phyloP scores from a whole-genome alignment of 2,888 invertebrate species.

The Abrostola tripartita region DNA sequence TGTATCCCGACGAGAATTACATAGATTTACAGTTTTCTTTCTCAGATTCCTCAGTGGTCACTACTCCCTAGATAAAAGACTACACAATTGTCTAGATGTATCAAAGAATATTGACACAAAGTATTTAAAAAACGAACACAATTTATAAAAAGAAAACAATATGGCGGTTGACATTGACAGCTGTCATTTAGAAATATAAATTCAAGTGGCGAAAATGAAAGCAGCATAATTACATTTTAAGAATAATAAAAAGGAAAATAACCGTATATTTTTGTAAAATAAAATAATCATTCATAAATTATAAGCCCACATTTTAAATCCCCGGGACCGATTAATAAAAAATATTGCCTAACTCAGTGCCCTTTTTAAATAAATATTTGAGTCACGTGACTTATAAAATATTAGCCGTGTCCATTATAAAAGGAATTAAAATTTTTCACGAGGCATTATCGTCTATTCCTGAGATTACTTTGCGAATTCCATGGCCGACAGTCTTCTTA shows the following conservation, averaged over 20 bases:
- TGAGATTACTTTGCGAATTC: slow-evolving; percentile 32
- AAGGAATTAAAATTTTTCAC: slow-evolving; percentile 26
- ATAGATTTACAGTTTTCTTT: slow-evolving; percentile 53
- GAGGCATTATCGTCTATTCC: slow-evolving; percentile 17
- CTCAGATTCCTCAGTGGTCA: background rate
- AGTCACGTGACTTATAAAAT: slow-evolving; percentile 10
- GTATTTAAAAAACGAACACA: background rate
- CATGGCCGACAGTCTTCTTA: slow-evolving; percentile 14
- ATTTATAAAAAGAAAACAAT: too few species aligned
- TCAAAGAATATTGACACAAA: background rate
- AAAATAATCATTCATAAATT: background rate
- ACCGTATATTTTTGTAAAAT: background rate
- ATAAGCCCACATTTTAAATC: background rate
- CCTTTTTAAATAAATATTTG: slow-evolving; percentile 18
- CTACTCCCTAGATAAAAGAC: background rate
- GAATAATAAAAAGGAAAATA: too few species aligned
- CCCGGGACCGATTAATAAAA: slow-evolving; percentile 22
- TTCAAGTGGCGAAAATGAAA: background rate
- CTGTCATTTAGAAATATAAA: slow-evolving; percentile 2
- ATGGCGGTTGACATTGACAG: slow-evolving; percentile 1
- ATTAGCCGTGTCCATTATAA: slow-evolving; percentile 18
- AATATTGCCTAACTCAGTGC: slow-evolving; percentile 16
- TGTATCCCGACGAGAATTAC: slow-evolving; percentile 72
- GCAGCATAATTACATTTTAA: too few species aligned
- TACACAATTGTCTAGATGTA: too few species aligned